Evolutionary conservation across 2,113 vertebrate genomes (phyloP), one percentile per base, ranked within the genome.

Genomic region (Oreochromis tanganicae): DNA sequence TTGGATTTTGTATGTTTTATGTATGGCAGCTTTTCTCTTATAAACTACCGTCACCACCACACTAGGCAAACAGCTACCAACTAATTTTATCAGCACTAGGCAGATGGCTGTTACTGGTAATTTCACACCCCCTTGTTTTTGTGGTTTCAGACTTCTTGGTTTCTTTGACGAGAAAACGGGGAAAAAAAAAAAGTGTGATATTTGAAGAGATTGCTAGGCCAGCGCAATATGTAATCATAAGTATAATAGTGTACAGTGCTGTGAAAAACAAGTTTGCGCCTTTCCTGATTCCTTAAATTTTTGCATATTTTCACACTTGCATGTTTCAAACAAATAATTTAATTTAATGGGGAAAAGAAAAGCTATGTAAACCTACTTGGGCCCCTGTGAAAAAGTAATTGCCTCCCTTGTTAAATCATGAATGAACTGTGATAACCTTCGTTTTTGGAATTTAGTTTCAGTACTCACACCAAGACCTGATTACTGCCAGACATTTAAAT

Each of bases 311-410:
- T 48, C 16, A 73, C 21, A 48, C 41, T 48, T 29, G 13, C 41
- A 10, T 73, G 38, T 73, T 2, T 73, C 8, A 46, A 46, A 73
- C 5, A 24, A 71, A 43, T 5, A 43, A 71, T 71, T 71, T 27
- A 4, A 71, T 71, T 71, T 71, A 73, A 38, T 2, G 10, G 61
- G 61, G 3, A 0, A 1, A 3, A 14, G 0, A 71, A 46, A 27
- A 46, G 7, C 41, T 46, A 46, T 68, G 9, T 27, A 73, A 73
- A 29, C 14, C 38, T 29, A 7, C 41, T 27, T 46, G 38, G 21
- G 12, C 21, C 13, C 21, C n/a, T 73, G 66, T 73, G n/a, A 41
- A 46, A 46, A 73, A 73, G 66, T 73, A 6, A 9, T 41, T 41
- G 8, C 36, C 36, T 41, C 41, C 36, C 61, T 66, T 66, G 32